phyloP scores from a whole-genome alignment of 2,888 invertebrate genomes.

The Nephrotoma appendiculata region DNA sequence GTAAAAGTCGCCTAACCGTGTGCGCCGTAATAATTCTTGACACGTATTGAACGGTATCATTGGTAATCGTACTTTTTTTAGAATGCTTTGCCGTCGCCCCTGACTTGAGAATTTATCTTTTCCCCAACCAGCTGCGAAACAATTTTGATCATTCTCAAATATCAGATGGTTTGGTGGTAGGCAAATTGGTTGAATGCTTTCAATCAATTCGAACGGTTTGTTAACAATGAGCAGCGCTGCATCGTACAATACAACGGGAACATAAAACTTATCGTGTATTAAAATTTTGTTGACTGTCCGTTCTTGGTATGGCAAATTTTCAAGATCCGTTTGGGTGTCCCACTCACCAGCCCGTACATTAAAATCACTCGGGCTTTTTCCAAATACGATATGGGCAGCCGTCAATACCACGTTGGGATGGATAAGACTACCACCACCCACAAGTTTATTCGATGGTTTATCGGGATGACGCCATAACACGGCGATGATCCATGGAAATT shows the following conservation, averaged over 20 bases:
- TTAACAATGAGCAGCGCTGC: slow-evolving; percentile 53
- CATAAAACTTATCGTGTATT: slow-evolving; percentile 47
- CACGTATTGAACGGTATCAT: slow-evolving; percentile 40
- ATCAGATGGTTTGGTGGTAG: slow-evolving; percentile 38
- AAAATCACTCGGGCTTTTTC: slow-evolving; percentile 19
- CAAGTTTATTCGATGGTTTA: slow-evolving; percentile 31
- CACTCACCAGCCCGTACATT: slow-evolving; percentile 61
- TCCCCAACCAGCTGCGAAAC: slow-evolving; percentile 29
- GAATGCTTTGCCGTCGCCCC: slow-evolving; percentile 44
- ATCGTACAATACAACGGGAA: slow-evolving; percentile 54
- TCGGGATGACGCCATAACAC: slow-evolving; percentile 24
- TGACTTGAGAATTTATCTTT: slow-evolving; percentile 28
- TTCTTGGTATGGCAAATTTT: slow-evolving; percentile 56
- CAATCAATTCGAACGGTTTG: slow-evolving; percentile 41
- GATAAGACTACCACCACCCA: slow-evolving; percentile 28
- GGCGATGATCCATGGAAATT: slow-evolving; percentile 40
- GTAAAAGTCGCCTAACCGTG: slow-evolving; percentile 53
- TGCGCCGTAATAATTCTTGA: slow-evolving; percentile 39
- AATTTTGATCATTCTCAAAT: slow-evolving; percentile 24
- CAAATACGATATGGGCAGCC: slow-evolving; percentile 59
- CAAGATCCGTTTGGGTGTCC: slow-evolving; percentile 61
- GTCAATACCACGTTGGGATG: slow-evolving; percentile 50
- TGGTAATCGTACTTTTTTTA: slow-evolving; percentile 58
- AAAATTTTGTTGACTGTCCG: slow-evolving; percentile 40
- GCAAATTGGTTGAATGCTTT: slow-evolving; percentile 56